Conservation (phyloP, 2,113 vertebrate genomes). For the Tragelaphus buxtoni region DNA sequence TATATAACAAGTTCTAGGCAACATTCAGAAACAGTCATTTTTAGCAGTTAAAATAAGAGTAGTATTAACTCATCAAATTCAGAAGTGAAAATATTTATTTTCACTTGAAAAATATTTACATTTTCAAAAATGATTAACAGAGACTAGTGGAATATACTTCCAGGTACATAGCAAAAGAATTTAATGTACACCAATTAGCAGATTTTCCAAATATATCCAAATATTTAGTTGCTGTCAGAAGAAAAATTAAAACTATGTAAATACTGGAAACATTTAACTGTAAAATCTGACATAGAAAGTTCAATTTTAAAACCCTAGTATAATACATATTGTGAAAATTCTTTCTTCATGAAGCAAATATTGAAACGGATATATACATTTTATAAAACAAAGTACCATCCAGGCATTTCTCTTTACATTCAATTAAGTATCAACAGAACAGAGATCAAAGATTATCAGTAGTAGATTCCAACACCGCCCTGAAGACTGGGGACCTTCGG, state of each 20-base stretch:
- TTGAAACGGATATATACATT: neutral
- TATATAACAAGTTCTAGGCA: slow-evolving; percentile 1
- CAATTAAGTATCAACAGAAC: neutral
- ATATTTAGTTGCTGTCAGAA: neutral
- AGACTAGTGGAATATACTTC: neutral
- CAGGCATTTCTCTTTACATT: neutral
- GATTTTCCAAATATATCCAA: slow-evolving; percentile 3
- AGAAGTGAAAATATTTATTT: neutral
- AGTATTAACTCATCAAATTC: neutral
- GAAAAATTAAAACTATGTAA: neutral
- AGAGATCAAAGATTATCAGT: neutral
- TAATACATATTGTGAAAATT: neutral
- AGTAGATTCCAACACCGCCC: neutral
- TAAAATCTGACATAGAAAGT: neutral
- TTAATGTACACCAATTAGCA: neutral
- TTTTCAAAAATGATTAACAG: slow-evolving; percentile 1
- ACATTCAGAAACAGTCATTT: neutral
- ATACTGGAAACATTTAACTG: neutral
- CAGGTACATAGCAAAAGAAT: neutral
- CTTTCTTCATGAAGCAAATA: neutral
- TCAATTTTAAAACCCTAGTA: neutral
- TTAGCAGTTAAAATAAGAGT: neutral
- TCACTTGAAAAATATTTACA: neutral
- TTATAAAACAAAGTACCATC: neutral
- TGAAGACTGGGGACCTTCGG: neutral